Evolutionary conservation across 2,113 vertebrate species (phyloP).

Genomic region (human): GRCh38 chr17:45122001-45122500

Average conservation of each 20-base stretch:
- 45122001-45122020: not conserved
- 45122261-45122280: not conserved
- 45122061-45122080: not conserved
- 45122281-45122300: not conserved
- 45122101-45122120: conserved; percentile 41
- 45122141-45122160: not conserved
- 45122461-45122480: not conserved
- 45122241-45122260: not conserved
- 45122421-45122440: not conserved
- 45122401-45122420: not conserved
- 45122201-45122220: not conserved
- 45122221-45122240: not conserved
- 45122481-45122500: not conserved
- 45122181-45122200: not conserved
- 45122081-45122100: conserved; percentile 37
- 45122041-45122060: not conserved
- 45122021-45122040: not conserved
- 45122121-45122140: not conserved
- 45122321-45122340: not conserved
- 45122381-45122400: not conserved
- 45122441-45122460: not conserved
- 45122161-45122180: not conserved
- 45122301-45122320: not conserved
- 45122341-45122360: not conserved
- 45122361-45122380: not conserved